Conservation (phyloP, 2,113 vertebrate species). For the Sturnus vulgaris region DNA sequence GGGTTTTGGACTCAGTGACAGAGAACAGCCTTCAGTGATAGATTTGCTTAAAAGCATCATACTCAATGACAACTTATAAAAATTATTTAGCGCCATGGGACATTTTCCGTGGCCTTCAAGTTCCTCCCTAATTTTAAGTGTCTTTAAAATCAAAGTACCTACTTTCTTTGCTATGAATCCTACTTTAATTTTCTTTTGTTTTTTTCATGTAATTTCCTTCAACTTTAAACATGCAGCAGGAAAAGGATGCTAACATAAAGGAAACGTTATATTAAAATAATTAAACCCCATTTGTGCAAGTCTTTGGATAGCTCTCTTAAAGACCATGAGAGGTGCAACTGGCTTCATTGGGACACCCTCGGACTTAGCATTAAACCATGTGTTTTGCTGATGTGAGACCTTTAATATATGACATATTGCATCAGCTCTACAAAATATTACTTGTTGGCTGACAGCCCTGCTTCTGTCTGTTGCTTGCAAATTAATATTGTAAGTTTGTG, state of each 20-base stretch:
- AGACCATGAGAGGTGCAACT: neutral
- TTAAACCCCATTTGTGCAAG: neutral
- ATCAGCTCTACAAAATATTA: neutral
- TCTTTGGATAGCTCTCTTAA: neutral
- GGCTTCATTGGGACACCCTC: neutral
- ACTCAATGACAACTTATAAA: neutral
- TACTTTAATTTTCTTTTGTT: neutral
- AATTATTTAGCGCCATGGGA: neutral
- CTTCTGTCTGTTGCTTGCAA: neutral
- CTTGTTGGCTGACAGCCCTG: neutral
- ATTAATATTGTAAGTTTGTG: neutral
- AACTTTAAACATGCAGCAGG: neutral
- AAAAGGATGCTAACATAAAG: neutral
- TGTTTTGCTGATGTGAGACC: constrained; percentile 1
- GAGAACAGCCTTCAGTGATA: neutral
- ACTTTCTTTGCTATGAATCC: neutral
- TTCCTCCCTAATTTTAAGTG: neutral
- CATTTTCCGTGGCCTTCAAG: neutral
- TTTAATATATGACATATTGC: neutral
- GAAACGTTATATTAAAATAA: neutral
- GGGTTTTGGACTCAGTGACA: neutral
- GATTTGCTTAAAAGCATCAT: neutral
- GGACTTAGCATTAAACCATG: neutral
- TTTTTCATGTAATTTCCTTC: neutral
- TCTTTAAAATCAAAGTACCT: neutral